Percentiles rank a stretch among this genome's conserved stretches.
phyloP scores from a whole-genome alignment of 2,797 vertebrate genomes.

The Taeniopygia guttata region DNA sequence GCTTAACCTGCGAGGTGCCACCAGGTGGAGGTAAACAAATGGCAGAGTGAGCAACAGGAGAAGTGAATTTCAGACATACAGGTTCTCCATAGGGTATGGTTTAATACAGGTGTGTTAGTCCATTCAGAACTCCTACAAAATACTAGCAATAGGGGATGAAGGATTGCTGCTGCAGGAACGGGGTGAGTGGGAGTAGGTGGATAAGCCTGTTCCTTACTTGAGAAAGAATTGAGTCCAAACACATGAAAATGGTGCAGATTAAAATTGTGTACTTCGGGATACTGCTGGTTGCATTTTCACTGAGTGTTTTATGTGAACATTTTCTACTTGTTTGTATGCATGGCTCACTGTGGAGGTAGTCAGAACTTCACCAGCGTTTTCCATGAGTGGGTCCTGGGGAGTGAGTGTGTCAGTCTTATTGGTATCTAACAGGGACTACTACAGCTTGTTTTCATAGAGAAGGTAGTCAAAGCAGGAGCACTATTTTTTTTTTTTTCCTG shows the following conservation, averaged over 20 bases:
- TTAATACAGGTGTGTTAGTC: background rate
- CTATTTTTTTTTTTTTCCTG: background rate
- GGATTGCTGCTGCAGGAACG: background rate
- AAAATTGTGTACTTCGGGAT: rapidly evolving
- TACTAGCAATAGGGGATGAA: rapidly evolving
- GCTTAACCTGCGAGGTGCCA: background rate
- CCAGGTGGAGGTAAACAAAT: background rate
- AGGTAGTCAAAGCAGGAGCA: background rate
- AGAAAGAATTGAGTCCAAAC: background rate
- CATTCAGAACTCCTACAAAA: background rate
- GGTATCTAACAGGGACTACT: background rate
- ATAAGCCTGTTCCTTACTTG: background rate
- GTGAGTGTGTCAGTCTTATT: background rate
- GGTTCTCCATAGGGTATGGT: background rate
- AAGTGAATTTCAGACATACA: background rate
- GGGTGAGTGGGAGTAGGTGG: too few species aligned
- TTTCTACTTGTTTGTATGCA: background rate
- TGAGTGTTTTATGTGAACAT: background rate
- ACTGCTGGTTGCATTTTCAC: background rate
- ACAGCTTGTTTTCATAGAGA: background rate
- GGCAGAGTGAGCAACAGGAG: background rate
- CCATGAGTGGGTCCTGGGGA: background rate
- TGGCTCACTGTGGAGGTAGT: rapidly evolving
- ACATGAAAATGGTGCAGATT: background rate
- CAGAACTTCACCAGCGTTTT: background rate